Base-by-base conservation (phyloP, 1,140 invertebrate species). In the Rhopalosiphum padi region DNA sequence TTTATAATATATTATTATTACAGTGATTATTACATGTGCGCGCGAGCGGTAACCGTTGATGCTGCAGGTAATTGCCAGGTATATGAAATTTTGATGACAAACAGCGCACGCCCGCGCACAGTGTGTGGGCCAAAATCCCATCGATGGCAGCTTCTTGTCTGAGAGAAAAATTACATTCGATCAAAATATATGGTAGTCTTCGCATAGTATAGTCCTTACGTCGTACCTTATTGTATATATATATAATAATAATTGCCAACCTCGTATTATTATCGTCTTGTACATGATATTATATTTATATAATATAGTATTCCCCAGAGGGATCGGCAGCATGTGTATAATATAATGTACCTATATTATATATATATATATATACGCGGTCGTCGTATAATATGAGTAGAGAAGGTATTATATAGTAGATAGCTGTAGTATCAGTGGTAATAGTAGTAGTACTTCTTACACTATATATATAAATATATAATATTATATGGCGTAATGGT, bases 191-290 rank as follows among this genome's bases (percentile, higher is more conserved):
- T 46, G 87, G 87, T 89, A 41, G 23, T 83, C 6, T 21, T 83
- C 77, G 35, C 77, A 2, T 83, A 82, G 60, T 18, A 4, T 68
- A 60, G 9, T 30, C 60, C 55, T 25, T 60, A n/a, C n/a, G 1
- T 22, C 22, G 23, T 86, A 43, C 83, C 83, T 43, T 43, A 11
- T 30, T 43, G 25, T 25, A 41, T 41, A 30, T 77, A 30, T 77
- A 77, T 77, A 48, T 46, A 87, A 87, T 87, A 87, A n/a, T 87
- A 87, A 87, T 87, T 87, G 85, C 15, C 37, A 25, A 87, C 25
- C 30, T 46, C 43, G 43, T 87, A 46, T 85, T 41, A 37, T 22
- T 83, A 83, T 83, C n/a, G 82, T 83, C 82, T 83, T 15, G 35
- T 83, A 41, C 37, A 77, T 83, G 37, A 37, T 83, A 41, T 83